Percentiles rank a stretch among this genome's conserved stretches.
phyloP scores from a whole-genome alignment of 2,113 vertebrate species.

The Apaloderma vittatum region DNA sequence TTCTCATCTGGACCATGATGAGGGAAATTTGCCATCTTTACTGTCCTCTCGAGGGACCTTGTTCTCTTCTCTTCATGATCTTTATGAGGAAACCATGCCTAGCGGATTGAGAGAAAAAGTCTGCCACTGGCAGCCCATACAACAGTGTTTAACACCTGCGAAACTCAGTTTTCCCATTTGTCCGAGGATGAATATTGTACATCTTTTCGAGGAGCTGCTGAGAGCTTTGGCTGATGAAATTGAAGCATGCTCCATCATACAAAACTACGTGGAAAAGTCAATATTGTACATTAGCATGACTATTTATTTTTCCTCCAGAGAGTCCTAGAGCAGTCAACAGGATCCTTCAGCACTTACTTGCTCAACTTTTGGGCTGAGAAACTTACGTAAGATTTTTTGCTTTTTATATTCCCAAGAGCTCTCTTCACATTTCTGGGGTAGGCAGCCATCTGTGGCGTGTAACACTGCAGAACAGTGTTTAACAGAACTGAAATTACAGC shows the following conservation, averaged over 20 bases:
- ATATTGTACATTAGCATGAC: not conserved
- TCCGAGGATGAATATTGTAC: not conserved
- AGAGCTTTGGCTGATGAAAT: not conserved
- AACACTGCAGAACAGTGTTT: not conserved
- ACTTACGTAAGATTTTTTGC: constrained; percentile 14
- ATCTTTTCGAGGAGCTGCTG: not conserved
- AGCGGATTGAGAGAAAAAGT: not conserved
- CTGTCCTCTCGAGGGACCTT: not conserved
- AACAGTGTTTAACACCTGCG: not conserved
- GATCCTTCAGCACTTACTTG: constrained; percentile 13
- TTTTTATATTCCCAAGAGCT: constrained; percentile 53
- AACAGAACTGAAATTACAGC: constrained; percentile 11
- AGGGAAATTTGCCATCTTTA: constrained; percentile 4
- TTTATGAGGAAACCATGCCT: not conserved
- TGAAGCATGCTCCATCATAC: not conserved
- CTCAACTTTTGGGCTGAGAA: constrained; percentile 46
- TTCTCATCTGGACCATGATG: constrained; percentile 38
- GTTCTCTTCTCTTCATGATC: not conserved
- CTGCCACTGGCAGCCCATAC: not conserved
- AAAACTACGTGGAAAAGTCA: constrained; percentile 9
- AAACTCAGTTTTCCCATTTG: not conserved
- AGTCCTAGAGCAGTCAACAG: constrained; percentile 1
- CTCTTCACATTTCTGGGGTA: constrained; percentile 11
- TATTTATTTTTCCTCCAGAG: constrained; percentile 27
- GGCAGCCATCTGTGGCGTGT: constrained; percentile 47